Evolutionary conservation across 2,113 vertebrate species (phyloP).

Genomic region (Pao palembangensis): DNA sequence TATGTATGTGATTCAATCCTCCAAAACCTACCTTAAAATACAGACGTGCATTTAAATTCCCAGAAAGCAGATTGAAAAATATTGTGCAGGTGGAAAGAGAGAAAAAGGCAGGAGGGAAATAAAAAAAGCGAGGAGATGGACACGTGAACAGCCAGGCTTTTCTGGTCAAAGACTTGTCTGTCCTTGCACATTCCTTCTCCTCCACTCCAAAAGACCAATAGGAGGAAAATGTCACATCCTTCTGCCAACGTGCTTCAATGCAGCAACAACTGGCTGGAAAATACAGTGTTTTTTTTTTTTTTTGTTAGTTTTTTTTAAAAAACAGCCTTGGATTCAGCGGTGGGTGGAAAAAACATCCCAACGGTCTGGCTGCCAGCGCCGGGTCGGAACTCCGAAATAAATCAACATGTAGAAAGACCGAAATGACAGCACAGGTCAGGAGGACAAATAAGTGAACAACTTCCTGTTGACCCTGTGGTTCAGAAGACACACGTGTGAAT

Average conservation of each 20-base stretch:
- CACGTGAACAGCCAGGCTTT: conserved; percentile 31
- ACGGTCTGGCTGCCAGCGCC: no score
- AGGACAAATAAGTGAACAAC: no score
- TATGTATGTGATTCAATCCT: no score
- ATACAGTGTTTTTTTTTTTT: no score
- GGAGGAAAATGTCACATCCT: conserved; percentile 55
- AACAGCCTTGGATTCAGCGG: not conserved
- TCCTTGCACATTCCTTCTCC: conserved; percentile 46
- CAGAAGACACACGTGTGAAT: no score
- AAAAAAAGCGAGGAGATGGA: not conserved
- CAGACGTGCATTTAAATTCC: no score
- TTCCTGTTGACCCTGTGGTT: no score
- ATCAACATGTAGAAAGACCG: no score
- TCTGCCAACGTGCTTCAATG: conserved; percentile 26
- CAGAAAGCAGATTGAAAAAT: conserved; percentile 19
- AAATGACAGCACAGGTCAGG: no score
- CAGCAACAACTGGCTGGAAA: not conserved
- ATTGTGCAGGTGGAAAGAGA: conserved; percentile 11
- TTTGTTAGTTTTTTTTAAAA: conserved; percentile 4
- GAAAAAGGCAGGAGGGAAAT: conserved; percentile 13
- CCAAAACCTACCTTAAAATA: no score
- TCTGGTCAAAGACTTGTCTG: conserved; percentile 57
- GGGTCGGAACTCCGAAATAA: no score
- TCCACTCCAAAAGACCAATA: conserved; percentile 5
- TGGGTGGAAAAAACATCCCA: not conserved